These are phyloP conservation scores for Amphipoea oculea DNA, from an alignment of 2,888 invertebrate genomes.

Conservation along the genomic window DNA sequence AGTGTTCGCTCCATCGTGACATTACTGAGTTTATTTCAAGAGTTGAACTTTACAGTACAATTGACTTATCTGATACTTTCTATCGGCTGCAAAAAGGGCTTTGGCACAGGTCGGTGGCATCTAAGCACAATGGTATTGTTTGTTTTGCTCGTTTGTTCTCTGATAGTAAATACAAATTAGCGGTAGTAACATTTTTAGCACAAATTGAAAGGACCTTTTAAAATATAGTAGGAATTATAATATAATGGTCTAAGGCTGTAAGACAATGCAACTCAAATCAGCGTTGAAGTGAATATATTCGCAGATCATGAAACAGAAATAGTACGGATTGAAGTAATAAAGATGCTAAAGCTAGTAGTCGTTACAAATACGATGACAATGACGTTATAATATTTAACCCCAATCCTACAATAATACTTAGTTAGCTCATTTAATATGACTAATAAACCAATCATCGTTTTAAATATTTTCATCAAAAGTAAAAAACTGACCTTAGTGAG, in stretches of 20 bases:
- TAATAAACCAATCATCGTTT: not conserved
- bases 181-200: not conserved
- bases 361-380: not conserved
- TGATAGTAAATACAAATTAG: conserved; percentile 6
- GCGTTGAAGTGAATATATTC: not conserved
- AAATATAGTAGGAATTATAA: not conserved
- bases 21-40: conserved; percentile 82
- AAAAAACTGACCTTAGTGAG: conserved; percentile 40
- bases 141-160: conserved; percentile 24
- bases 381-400: not conserved
- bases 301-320: not conserved
- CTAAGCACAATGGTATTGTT: conserved; percentile 40
- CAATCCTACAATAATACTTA: not conserved
- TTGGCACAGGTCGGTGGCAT: conserved; percentile 53
- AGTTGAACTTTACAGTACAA: conserved; percentile 80
- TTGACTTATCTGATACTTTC: conserved; percentile 77
- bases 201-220: not conserved
- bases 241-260: not conserved
- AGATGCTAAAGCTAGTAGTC: not conserved
- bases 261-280: not conserved
- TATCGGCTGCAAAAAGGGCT: conserved; percentile 69
- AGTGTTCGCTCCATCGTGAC: conserved; percentile 67
- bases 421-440: not conserved
- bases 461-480: conserved; percentile 7
- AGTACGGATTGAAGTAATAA: not conserved